Conservation (phyloP, 2,797 vertebrate genomes). For the Cyclura pinguis region DNA sequence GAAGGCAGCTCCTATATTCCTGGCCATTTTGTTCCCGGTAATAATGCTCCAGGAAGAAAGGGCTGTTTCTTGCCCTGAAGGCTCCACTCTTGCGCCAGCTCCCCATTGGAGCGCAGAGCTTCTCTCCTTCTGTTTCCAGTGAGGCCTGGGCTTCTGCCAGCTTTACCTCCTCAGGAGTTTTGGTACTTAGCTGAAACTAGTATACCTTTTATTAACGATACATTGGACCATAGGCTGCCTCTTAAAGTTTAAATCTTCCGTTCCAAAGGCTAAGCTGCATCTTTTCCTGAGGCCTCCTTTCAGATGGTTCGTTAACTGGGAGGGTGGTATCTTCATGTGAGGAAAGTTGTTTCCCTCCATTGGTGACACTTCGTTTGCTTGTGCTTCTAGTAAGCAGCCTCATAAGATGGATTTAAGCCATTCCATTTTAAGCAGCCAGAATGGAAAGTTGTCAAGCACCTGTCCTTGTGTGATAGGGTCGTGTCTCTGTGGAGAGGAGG, state of each 20-base stretch:
- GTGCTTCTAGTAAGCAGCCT: neutral
- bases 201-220: neutral
- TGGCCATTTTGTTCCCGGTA: neutral
- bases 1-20: neutral
- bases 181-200: neutral
- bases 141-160: neutral
- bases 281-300: neutral
- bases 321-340: neutral
- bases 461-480: neutral
- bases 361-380: no score
- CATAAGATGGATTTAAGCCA: neutral
- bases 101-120: neutral
- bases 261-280: neutral
- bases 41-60: neutral
- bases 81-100: neutral
- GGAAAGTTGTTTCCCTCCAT: no score
- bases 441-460: neutral
- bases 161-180: neutral
- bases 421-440: no score
- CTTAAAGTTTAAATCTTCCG: neutral
- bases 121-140: neutral
- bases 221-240: neutral
- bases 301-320: neutral
- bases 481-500: neutral
- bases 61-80: neutral